Evolutionary conservation across 1,140 invertebrate genomes (phyloP).

Genomic region (honey bee (Apis mellifera)): DNA sequence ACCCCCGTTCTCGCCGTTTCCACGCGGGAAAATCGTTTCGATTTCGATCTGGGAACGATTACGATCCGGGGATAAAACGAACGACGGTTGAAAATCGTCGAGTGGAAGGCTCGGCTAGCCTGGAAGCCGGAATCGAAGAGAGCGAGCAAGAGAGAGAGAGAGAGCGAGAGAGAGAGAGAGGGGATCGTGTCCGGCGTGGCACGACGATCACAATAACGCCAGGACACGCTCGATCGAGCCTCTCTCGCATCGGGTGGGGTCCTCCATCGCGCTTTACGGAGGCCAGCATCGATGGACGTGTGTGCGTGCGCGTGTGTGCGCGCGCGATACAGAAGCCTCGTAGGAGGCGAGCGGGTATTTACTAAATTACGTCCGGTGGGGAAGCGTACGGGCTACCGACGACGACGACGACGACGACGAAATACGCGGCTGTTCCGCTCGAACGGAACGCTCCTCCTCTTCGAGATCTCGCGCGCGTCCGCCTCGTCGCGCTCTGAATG

Average conservation of each 20-base stretch:
- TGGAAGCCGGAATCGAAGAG: neutral
- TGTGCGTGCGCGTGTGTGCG: slow-evolving; percentile 35
- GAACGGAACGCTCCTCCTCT: neutral
- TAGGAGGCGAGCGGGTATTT: slow-evolving; percentile 49
- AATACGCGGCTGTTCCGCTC: slow-evolving; percentile 26
- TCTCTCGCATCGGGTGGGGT: slow-evolving; percentile 60
- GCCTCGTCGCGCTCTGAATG: slow-evolving; percentile 19
- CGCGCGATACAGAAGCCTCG: slow-evolving; percentile 43
- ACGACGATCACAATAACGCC: slow-evolving; percentile 66
- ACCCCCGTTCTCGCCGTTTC: no score
- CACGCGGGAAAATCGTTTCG: no score
- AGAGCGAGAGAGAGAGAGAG: no score
- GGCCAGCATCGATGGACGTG: neutral
- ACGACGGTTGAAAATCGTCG: neutral
- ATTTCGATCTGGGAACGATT: no score
- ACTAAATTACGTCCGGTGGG: slow-evolving; percentile 64
- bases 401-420: slow-evolving; percentile 33
- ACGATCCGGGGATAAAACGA: neutral
- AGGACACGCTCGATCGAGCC: slow-evolving; percentile 66
- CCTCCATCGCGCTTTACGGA: slow-evolving; percentile 61
- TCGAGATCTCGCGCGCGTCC: slow-evolving; percentile 10
- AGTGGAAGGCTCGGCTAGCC: neutral
- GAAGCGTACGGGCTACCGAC: slow-evolving; percentile 31
- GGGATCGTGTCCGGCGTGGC: slow-evolving; percentile 56
- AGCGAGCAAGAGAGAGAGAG: neutral